phyloP scores from a whole-genome alignment of 2,888 invertebrate species.

The Julus scanicus region DNA sequence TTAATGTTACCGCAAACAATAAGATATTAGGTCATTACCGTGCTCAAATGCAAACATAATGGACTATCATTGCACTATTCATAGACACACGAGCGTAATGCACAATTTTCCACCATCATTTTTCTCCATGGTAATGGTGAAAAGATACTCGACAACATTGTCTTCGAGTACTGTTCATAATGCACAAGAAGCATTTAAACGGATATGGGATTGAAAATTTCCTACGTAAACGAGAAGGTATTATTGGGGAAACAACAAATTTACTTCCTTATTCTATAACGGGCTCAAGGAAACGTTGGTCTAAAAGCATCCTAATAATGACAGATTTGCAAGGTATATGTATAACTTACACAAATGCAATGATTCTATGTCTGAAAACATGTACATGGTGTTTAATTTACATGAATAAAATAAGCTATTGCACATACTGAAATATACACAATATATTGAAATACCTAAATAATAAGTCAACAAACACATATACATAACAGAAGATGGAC shows the following conservation, averaged over 20 bases:
- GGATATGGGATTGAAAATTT: background rate
- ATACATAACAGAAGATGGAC: no score
- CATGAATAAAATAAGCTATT: no score
- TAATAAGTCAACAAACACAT: no score
- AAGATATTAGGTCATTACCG: conserved; percentile 40
- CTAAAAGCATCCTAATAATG: background rate
- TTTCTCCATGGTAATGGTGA: conserved; percentile 5
- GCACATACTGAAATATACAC: no score
- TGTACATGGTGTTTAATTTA: no score
- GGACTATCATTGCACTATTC: conserved; percentile 14
- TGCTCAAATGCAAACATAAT: conserved; percentile 3
- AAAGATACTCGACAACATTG: background rate
- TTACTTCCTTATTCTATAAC: background rate
- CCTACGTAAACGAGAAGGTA: background rate
- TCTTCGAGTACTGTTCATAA: background rate
- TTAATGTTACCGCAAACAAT: conserved; percentile 45
- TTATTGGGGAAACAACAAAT: background rate
- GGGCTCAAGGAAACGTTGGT: background rate
- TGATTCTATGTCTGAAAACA: background rate
- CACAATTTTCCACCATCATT: background rate
- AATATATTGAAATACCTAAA: no score
- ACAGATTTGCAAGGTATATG: background rate
- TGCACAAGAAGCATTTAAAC: background rate
- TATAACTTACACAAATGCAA: background rate
- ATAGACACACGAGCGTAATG: background rate